Conservation (phyloP, 2,797 vertebrate species). For the Lagorchestes hirsutus region DNA sequence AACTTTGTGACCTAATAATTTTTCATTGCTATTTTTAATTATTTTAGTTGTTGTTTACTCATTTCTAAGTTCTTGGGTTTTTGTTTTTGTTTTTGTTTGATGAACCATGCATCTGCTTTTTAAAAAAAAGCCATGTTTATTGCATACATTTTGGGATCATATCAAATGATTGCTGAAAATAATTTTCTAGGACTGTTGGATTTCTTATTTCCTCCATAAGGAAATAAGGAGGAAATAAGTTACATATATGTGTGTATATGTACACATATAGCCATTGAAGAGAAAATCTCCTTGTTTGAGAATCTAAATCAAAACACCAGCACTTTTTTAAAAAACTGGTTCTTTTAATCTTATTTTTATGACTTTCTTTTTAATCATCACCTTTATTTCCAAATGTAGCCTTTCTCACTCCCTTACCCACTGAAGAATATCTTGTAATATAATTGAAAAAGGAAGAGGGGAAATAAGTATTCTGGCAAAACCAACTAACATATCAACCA, state of each 20-base stretch:
- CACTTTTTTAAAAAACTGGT: background rate
- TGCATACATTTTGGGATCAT: background rate
- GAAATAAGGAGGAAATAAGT: background rate
- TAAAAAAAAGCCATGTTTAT: background rate
- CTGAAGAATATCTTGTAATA: background rate
- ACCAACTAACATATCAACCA: constrained; percentile 26
- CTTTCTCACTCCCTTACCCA: background rate
- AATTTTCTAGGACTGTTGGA: background rate
- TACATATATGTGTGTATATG: too few species aligned
- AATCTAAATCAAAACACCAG: background rate
- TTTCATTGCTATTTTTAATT: background rate
- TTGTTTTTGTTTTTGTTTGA: background rate
- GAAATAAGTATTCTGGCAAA: constrained; percentile 38
- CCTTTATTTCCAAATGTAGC: background rate
- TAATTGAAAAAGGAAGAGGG: constrained; percentile 44
- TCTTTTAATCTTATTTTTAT: background rate
- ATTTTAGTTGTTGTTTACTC: background rate
- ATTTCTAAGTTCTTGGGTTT: constrained; percentile 19
- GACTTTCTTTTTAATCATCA: background rate
- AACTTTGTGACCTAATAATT: background rate
- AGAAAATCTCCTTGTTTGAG: background rate
- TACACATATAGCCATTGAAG: background rate
- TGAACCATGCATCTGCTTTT: background rate
- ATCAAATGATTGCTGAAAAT: constrained; percentile 18
- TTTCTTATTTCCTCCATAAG: background rate